These are phyloP conservation scores for Alentia gelatinosa DNA, from an alignment of 2,888 invertebrate species.

Conservation along the genomic window DNA sequence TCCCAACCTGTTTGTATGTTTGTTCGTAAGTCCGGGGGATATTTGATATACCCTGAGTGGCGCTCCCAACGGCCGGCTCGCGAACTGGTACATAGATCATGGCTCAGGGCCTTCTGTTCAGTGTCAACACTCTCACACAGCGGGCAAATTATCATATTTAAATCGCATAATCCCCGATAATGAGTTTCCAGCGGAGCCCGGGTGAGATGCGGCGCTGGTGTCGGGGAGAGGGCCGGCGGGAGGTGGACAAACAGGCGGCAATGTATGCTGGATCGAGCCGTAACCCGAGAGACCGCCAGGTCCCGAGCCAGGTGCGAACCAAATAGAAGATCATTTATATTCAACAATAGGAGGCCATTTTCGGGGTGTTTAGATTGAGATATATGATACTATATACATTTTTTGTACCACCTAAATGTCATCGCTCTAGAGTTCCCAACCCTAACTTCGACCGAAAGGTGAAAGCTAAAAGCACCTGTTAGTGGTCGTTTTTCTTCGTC, in stretches of 20 bases:
- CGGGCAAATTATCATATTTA: background rate
- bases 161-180: background rate
- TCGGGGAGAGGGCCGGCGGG: background rate
- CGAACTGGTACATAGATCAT: background rate
- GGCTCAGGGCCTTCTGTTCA: background rate
- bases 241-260: background rate
- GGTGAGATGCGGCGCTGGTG: background rate
- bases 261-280: background rate
- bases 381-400: too few relatives aligned
- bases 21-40: too few relatives aligned
- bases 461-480: too few relatives aligned
- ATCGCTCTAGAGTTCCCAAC: too few relatives aligned
- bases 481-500: too few relatives aligned
- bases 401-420: too few relatives aligned
- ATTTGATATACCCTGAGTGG: background rate
- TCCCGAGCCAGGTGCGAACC: background rate
- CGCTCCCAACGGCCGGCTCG: background rate
- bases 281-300: background rate
- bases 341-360: constrained; percentile 3
- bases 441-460: too few relatives aligned
- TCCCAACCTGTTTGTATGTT: background rate
- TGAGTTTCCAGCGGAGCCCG: background rate
- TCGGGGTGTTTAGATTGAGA: constrained; percentile 26
- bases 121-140: background rate
- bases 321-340: constrained; percentile 9